These are phyloP conservation scores for Progne subis DNA, from an alignment of 2,113 vertebrate species.

Conservation along the genomic window DNA sequence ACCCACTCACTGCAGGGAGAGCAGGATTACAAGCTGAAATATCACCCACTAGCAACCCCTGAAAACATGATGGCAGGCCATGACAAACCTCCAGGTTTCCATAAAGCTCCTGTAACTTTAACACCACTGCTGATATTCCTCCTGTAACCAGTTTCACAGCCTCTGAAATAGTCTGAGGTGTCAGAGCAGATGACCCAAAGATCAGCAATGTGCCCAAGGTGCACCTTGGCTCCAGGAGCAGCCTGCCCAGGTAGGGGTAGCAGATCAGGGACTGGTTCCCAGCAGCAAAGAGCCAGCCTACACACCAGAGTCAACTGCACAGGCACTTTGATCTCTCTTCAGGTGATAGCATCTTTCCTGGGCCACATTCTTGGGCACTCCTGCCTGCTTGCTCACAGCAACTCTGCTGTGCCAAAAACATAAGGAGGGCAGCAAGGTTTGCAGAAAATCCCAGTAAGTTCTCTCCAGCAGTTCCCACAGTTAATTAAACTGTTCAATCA, in stretches of 20 bases:
- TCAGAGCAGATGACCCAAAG: neutral
- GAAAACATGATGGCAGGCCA: neutral
- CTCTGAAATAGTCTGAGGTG: neutral
- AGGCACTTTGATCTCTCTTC: neutral
- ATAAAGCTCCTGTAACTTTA: neutral
- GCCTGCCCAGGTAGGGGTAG: neutral
- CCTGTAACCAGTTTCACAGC: neutral
- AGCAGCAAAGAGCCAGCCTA: neutral
- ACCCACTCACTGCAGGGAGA: neutral
- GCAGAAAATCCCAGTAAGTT: slow-evolving; percentile 17
- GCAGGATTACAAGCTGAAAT: neutral
- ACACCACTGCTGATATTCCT: neutral
- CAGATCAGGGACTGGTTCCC: neutral
- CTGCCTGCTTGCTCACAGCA: neutral
- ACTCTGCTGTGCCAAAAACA: neutral
- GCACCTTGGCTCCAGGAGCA: accelerated
- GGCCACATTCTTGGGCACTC: neutral
- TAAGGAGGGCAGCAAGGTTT: neutral
- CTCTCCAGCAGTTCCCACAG: neutral
- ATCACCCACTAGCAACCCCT: neutral
- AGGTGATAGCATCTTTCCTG: neutral
- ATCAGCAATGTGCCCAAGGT: neutral
- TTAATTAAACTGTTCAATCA: slow-evolving; percentile 21
- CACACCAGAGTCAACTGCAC: neutral
- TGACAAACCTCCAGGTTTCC: neutral